Base-by-base conservation (phyloP, 2,888 invertebrate genomes). In the Caenorhabditis sinica region DNA sequence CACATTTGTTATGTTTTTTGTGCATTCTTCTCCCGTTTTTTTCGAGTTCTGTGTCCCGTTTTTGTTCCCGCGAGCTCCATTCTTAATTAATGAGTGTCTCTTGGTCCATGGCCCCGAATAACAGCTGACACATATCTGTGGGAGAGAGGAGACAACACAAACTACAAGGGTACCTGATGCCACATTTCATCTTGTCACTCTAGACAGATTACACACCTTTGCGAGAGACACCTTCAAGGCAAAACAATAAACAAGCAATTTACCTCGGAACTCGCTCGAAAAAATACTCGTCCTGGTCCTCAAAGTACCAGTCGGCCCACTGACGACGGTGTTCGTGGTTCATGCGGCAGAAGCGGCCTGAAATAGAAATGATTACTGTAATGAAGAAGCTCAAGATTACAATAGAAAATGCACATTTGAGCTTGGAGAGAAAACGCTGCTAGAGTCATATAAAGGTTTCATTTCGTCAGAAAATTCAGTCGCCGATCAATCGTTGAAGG, bases 261-360 rank as follows among this genome's bases (percentile, higher is more conserved):
- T n/a, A 88, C 91, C 92, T 88, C 15, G 92, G 92, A 20, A 92
- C 92, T 72, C 92, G 74, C 69, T 92, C 92, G 80, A 92, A 92
- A 79, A 92, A 92, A 82, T 91, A 92, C 76, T 92, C 92, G 74
- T 90, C 89, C 56, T 87, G 85, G 60, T 91, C 91, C 51, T 92
- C 92, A 65, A 92, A 92, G 80, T 89, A 92, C 69, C 89, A 88
- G 69, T 92, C 92, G 9, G 91, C 90, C 92, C 92, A 92, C 23
- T 87, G 87, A 51, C 89, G 83, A 36, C 91, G 87, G 56, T 92
- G 92, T 43, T 92, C 91, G 63, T 92, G 91, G 82, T 92, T 90
- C 92, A 92, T 92, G 25, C 92, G 87, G 45, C 87, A 88, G 63
- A 92, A 88, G 20, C 89, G 82, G 9, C 88, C 88, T 87, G 81